Percentiles rank a stretch among this genome's conserved stretches.
Evolutionary conservation across 1,140 invertebrate species (phyloP).

Genomic region (Agrypnia vestita): DNA sequence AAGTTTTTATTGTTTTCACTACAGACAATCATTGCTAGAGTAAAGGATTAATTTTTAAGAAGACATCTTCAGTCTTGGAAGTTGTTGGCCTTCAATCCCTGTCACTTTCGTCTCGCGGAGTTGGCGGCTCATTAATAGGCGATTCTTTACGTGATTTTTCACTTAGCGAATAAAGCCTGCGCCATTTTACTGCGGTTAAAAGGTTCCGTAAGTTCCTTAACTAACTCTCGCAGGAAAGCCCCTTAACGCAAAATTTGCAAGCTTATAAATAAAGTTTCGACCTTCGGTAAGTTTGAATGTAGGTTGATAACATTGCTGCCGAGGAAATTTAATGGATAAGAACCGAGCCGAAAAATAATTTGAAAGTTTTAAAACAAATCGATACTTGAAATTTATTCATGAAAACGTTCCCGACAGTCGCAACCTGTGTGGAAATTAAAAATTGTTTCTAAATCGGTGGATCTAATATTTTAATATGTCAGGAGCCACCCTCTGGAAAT

Average conservation of each 20-base stretch:
- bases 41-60: too few relatives aligned
- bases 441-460: too few relatives aligned
- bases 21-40: too few relatives aligned
- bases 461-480: too few relatives aligned
- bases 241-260: slow-evolving; percentile 45
- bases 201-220: slow-evolving; percentile 32
- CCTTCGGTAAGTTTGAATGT: slow-evolving; percentile 15
- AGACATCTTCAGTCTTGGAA: too few relatives aligned
- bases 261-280: slow-evolving; percentile 40
- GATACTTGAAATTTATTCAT: background rate
- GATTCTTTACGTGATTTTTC: slow-evolving; percentile 53
- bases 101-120: background rate
- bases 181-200: slow-evolving; percentile 43
- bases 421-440: too few relatives aligned
- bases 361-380: slow-evolving; percentile 18
- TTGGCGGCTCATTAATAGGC: slow-evolving; percentile 40
- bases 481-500: too few relatives aligned
- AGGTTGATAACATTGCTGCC: slow-evolving; percentile 13
- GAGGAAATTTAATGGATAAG: slow-evolving; percentile 27
- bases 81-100: background rate
- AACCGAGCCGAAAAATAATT: slow-evolving; percentile 7
- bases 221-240: slow-evolving; percentile 43
- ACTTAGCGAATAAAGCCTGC: slow-evolving; percentile 51
- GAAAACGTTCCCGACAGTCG: too few relatives aligned
- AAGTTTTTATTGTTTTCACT: too few relatives aligned